Evolutionary conservation across 2,888 invertebrate species (phyloP).

Genomic region (Amaurobius ferox): DNA sequence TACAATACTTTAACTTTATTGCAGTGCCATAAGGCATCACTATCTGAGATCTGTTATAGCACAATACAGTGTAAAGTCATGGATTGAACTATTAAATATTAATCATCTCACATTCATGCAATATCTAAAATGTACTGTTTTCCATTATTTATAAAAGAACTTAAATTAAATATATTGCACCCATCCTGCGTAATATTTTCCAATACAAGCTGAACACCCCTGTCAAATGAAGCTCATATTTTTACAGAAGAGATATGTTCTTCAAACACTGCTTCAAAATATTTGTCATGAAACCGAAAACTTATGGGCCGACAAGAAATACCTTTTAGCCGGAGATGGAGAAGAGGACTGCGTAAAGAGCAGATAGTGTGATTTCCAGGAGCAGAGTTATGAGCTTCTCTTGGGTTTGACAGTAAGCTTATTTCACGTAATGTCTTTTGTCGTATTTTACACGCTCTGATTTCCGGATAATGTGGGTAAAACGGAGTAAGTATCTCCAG

Average conservation of each 20-base stretch:
- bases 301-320: slow-evolving; percentile 3
- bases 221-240: too few species aligned
- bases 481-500: neutral
- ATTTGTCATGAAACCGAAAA: slow-evolving; percentile 8
- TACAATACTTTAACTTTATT: too few species aligned
- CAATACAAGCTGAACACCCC: too few species aligned
- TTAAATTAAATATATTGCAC: too few species aligned
- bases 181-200: too few species aligned
- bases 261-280: neutral
- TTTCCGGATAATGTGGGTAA: neutral
- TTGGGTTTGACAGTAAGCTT: slow-evolving; percentile 6
- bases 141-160: too few species aligned
- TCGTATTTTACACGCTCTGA: slow-evolving; percentile 4
- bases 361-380: neutral
- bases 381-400: slow-evolving; percentile 1
- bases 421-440: slow-evolving; percentile 8
- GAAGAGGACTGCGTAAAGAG: neutral
- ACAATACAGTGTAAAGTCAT: too few species aligned
- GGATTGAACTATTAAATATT: too few species aligned
- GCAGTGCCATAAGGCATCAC: too few species aligned
- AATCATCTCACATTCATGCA: too few species aligned
- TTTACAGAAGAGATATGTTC: neutral
- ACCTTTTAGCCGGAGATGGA: neutral
- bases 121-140: too few species aligned
- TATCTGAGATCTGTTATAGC: too few species aligned